Evolutionary conservation across 2,888 invertebrate genomes (phyloP), one percentile per base, ranked within the genome.

Genomic region (Standfussiana lucernea): DNA sequence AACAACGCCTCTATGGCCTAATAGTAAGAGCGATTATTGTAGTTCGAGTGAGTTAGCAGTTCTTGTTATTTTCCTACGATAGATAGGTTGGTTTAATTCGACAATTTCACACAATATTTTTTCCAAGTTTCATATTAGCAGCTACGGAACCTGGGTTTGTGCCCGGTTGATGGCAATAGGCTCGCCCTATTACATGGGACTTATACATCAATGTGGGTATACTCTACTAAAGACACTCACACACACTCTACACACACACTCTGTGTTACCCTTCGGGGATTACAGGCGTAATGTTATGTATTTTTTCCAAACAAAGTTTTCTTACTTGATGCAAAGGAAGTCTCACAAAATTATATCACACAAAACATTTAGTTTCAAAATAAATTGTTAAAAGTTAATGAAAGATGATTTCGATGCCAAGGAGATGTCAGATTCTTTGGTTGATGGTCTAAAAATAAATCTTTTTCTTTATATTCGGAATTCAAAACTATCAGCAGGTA

Each of bases 311-410:
- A 59, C 32, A 75, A 5, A 42, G 15, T 42, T 50, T 35, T 24
- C 74, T 65, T 65, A 82, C 82, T 47, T 24, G 35, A 18, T 56
- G 32, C 15, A 24, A 82, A 56, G 24, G 2, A 7, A 13, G 56
- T 40, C 8, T 28, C 35, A 56, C 28, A 8, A 65, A 28, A 50
- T 11, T 21, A 40, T 21, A 35, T 28, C 18, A 59, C 47, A 42
- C 40, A 50, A 35, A 59, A 35, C 24, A 64, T 75, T 56, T 28
- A 7, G 35, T 59, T 5, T 24, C 28, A 82, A 65, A 65, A 56
- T 53, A 56, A 50, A 80, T 24, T 10, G 7, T 1, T 24, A 13
- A 21, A 35, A 47, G 1, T 7, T 47, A 24, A 40, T 71, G 5
- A 53, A 37, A 53, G 4, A 15, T 53, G 45, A 24, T 47, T 37